phyloP scores from a whole-genome alignment of 2,888 invertebrate genomes.

The Brachycybe producta region DNA sequence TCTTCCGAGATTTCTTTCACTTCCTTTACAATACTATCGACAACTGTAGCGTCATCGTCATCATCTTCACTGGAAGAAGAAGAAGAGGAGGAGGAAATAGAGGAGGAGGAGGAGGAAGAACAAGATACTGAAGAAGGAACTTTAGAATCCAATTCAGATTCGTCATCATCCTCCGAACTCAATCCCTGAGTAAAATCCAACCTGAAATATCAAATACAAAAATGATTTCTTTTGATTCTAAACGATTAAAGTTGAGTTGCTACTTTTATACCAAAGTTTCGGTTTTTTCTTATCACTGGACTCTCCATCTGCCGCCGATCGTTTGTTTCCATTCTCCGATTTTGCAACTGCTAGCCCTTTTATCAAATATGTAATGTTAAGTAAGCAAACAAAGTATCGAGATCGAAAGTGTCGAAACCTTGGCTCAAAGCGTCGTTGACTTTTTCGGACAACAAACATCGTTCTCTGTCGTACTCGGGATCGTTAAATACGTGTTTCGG shows the following conservation, averaged over 20 bases:
- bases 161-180: no score
- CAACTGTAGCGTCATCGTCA: no score
- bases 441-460: slow-evolving; percentile 61
- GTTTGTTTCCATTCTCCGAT: background rate
- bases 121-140: no score
- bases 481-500: slow-evolving; percentile 73
- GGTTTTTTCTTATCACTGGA: background rate
- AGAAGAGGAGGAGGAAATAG: no score
- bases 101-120: no score
- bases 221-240: no score
- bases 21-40: no score
- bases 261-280: slow-evolving; percentile 1
- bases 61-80: no score
- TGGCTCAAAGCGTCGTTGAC: slow-evolving; percentile 72
- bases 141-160: no score
- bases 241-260: no score
- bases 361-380: background rate
- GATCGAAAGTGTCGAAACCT: slow-evolving; percentile 33
- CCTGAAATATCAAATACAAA: background rate
- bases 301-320: background rate
- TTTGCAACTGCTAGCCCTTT: background rate
- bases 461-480: slow-evolving; percentile 58
- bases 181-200: no score
- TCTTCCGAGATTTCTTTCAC: no score
- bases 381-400: background rate